phyloP scores from a whole-genome alignment of 2,113 vertebrate species.

The Corvus cornix region DNA sequence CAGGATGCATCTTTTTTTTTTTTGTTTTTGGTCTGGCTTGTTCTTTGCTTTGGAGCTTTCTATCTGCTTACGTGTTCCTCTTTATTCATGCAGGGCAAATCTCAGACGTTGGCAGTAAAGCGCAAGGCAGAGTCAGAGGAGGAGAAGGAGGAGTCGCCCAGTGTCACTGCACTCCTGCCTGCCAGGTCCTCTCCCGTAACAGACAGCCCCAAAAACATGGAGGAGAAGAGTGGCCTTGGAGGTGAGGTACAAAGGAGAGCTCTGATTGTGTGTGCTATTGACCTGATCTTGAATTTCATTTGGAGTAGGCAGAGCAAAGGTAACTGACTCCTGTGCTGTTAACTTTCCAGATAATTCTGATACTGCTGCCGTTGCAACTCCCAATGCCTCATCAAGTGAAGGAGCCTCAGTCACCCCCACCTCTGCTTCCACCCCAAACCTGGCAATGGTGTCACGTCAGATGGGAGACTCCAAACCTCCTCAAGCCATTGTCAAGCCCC shows the following conservation, averaged over 20 bases:
- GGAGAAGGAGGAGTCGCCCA: slow-evolving; percentile 60
- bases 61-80: neutral
- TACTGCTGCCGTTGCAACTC: slow-evolving; percentile 16
- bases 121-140: slow-evolving; percentile 80
- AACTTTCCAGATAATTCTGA: slow-evolving; percentile 74
- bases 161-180: slow-evolving; percentile 51
- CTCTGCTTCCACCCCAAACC: slow-evolving; percentile 56
- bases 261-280: neutral
- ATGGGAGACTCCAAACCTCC: slow-evolving; percentile 85
- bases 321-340: neutral
- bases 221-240: slow-evolving; percentile 72
- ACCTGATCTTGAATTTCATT: neutral
- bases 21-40: neutral
- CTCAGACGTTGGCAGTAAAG: slow-evolving; percentile 72
- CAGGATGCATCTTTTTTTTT: neutral
- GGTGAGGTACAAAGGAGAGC: slow-evolving; percentile 53
- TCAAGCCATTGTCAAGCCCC: slow-evolving; percentile 97
- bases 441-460: slow-evolving; percentile 77
- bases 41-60: neutral
- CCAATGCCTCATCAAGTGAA: slow-evolving; percentile 52
- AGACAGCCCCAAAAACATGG: slow-evolving; percentile 69
- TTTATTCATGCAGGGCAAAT: slow-evolving; percentile 66
- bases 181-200: slow-evolving; percentile 66
- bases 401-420: slow-evolving; percentile 39
- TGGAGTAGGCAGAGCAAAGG: neutral